Conservation (phyloP, 2,888 invertebrate genomes). For the Globia sparganii region DNA sequence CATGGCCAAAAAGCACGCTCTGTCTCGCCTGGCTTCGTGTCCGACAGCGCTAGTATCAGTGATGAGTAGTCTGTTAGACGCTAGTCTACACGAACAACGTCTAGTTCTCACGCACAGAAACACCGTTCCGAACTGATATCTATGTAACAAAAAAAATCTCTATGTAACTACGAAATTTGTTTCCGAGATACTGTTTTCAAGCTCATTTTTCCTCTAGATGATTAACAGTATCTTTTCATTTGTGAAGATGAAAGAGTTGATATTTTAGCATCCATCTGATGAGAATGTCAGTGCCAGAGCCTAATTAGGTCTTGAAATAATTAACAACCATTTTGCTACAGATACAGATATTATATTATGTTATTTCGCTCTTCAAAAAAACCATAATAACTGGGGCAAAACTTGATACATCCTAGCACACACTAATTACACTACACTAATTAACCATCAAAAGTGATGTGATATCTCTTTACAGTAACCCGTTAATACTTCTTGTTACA, state of each 20-base stretch:
- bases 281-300: neutral
- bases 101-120: too few relatives aligned
- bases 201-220: neutral
- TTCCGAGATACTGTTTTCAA: neutral
- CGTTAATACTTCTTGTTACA: conserved; percentile 24
- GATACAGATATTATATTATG: neutral
- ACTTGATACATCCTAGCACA: conserved; percentile 7
- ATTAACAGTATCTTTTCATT: neutral
- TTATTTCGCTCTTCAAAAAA: neutral
- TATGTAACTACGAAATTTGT: neutral
- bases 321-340: neutral
- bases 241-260: neutral
- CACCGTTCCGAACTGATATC: too few relatives aligned
- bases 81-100: too few relatives aligned
- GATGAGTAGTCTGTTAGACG: too few relatives aligned
- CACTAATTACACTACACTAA: conserved; percentile 14
- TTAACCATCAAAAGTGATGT: neutral
- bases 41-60: too few relatives aligned
- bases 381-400: neutral
- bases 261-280: neutral
- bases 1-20: too few relatives aligned
- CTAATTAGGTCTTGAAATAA: neutral
- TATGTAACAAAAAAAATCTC: too few relatives aligned
- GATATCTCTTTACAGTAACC: conserved; percentile 10
- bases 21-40: too few relatives aligned